Base-by-base conservation (phyloP, 2,113 vertebrate species). In the Pseudois nayaur region DNA sequence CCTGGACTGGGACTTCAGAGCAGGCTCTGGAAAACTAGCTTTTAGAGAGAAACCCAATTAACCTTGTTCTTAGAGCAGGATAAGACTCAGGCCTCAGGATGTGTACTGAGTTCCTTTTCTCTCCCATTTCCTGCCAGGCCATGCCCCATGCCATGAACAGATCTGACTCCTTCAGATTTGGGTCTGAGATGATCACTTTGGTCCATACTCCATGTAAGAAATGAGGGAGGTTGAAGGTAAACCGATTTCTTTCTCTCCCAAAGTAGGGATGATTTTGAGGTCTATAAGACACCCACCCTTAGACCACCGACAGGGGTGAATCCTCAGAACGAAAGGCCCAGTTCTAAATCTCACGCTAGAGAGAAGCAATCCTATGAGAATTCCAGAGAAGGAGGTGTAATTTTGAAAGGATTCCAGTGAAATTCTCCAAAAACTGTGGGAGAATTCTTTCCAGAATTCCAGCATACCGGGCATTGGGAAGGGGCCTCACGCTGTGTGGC, bases 351-450 rank as follows among this genome's bases (percentile, higher is more conserved):
- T 85, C 90, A 74, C 40, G 62, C 62, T 74, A 59, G 96, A 94
- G 96, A 94, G 85, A 94, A 36, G 23, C 8, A 8, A 62, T 87
- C 52, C 25, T 21, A 31, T 40, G 79, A 98, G 78, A 95, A 95
- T 96, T 89, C 74, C 90, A 59, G 86, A 59, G 71, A 67, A 84
- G 23, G 2, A 15, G 0, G 27, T 67, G 71, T 92, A 14, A 23
- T 93, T 97, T 95, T 83, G 2, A 87, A 91, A 85, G 29, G 67
- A 92, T 52, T 78, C 33, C 31, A 11, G n/a, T 50, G 59, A 92
- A 71, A 85, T 71, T 81, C 57, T 91, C 57, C 1, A 0, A 19
- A 57, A 97, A 89, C 27, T 52, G 40, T 1, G 2, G 59, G 64
- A 82, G 48, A 93, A 95, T 83, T 94, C 62, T 0, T 3, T n/a